Base-by-base conservation (phyloP, 2,888 invertebrate genomes). In the Tortrix viridana region DNA sequence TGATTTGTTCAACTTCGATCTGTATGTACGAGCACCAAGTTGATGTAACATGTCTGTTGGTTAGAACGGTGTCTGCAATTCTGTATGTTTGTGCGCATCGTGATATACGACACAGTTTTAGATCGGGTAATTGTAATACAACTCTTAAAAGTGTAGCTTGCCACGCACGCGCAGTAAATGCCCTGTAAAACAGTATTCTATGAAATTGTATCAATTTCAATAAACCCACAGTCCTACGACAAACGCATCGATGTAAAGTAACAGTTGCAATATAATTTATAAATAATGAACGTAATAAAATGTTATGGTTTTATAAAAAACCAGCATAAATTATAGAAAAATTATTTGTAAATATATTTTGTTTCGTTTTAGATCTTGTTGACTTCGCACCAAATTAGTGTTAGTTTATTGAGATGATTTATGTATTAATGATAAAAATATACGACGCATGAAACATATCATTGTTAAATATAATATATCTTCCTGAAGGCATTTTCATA, bases 161-260 rank as follows among this genome's bases (percentile, higher is more conserved):
- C 7, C 5, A 6, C 14, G 53, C 23, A 38, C 41, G 41, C 53
- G 53, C 16, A 41, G 16, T n/a, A 4, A 41, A 41, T 6, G 41
- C n/a, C n/a, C 38, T 41, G 18, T 38, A 46, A 19, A 63, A 23
- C 63, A 63, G 58, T 63, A 63, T 63, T 63, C 32, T 50, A 48
- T 58, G 63, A 63, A 53, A 63, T 63, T 63, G 63, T 63, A 63
- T 63, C 63, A 63, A 63, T 63, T 63, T 63, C 63, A 58, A 57
- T 63, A 50, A 52, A 46, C 38, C 18, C 50, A 22, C 47, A 41
- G 23, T 41, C 12, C 32, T 32, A 32, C 32, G 32, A n/a, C n/a
- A 23, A 18, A n/a, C 16, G 41, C 41, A 44, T 52, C 50, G 48
- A 32, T 52, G 16, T 23, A 23, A 44, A 12, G 43, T 32, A 50